These are phyloP conservation scores for Diprion similis DNA, from an alignment of 1,140 invertebrate genomes.

Conservation along the genomic window DNA sequence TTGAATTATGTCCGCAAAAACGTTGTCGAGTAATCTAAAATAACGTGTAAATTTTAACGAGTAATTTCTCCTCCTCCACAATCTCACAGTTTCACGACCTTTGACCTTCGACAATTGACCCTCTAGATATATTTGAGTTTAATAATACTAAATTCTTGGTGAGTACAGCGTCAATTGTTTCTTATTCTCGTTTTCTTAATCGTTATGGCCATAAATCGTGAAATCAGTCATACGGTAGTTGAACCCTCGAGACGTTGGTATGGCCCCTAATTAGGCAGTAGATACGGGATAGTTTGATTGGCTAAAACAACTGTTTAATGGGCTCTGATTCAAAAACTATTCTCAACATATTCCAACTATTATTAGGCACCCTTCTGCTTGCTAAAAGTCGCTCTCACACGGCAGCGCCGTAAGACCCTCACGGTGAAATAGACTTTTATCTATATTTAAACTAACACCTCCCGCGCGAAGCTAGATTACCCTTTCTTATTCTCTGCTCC, in stretches of 20 bases:
- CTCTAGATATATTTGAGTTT: conserved; percentile 6
- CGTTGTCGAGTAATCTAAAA: too few relatives aligned
- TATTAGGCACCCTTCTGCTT: not conserved
- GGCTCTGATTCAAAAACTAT: not conserved
- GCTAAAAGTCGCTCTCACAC: not conserved
- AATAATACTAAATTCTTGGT: not conserved
- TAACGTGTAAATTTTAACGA: too few relatives aligned
- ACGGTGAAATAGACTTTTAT: not conserved
- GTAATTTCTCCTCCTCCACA: too few relatives aligned
- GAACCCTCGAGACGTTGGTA: not conserved
- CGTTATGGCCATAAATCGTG: not conserved
- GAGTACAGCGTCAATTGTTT: not conserved
- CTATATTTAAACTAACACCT: not conserved
- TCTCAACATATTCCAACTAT: not conserved
- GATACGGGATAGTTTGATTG: not conserved
- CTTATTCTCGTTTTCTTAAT: too few relatives aligned
- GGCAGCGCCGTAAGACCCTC: not conserved
- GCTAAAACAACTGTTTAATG: not conserved
- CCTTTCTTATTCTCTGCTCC: not conserved
- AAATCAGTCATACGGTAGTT: not conserved
- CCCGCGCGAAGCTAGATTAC: not conserved
- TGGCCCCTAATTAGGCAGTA: too few relatives aligned
- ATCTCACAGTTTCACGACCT: not conserved
- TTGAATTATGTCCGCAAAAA: too few relatives aligned
- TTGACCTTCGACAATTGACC: not conserved